Conservation (phyloP, 2,888 invertebrate species). For the Noctuana brunneofusca region DNA sequence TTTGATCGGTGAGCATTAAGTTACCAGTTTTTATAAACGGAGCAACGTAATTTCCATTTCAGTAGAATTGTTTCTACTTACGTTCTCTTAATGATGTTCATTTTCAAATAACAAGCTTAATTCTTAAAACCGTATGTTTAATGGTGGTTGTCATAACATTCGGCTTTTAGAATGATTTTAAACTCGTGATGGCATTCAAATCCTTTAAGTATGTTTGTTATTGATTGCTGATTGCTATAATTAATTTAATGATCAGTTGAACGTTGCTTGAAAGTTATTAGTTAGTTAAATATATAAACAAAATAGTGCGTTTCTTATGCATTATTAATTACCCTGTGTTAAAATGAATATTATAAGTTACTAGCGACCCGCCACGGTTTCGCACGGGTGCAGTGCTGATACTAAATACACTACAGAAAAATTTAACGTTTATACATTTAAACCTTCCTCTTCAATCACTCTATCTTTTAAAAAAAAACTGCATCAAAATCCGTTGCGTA, state of each 20-base stretch:
- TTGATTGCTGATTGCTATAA: neutral
- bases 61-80: neutral
- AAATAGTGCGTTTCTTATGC: neutral
- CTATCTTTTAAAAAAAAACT: too few relatives aligned
- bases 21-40: neutral
- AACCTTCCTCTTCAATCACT: too few relatives aligned
- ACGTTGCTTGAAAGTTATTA: neutral
- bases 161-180: neutral
- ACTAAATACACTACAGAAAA: too few relatives aligned
- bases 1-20: too few relatives aligned
- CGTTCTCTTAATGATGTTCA: neutral
- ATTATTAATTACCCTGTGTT: too few relatives aligned
- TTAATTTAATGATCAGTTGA: neutral
- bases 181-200: neutral
- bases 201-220: neutral
- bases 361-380: too few relatives aligned
- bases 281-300: neutral
- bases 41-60: neutral
- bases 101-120: neutral
- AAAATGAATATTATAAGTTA: too few relatives aligned
- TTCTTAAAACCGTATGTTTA: neutral
- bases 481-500: too few relatives aligned
- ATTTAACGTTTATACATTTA: too few relatives aligned
- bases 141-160: neutral
- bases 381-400: too few relatives aligned